Evolutionary conservation across 2,113 vertebrate genomes (phyloP), one percentile per base, ranked within the genome.

Genomic region (Hippocampus barbouri): DNA sequence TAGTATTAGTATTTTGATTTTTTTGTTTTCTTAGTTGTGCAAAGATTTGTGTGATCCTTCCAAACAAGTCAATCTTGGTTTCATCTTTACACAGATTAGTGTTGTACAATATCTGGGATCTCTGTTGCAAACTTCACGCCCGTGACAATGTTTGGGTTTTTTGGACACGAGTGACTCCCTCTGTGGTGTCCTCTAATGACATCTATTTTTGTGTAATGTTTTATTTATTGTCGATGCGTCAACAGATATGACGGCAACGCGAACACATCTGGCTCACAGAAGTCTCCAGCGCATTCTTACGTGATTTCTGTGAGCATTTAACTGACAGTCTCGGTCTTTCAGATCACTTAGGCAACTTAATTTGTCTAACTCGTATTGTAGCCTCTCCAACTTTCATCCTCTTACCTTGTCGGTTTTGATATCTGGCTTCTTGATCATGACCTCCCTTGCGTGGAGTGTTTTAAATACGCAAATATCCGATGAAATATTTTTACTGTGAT

Each of bases 401-500:
- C 38, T 63, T 40, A 21, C 20, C 9, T 41, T 64, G 25, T 60
- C 14, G 5, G 57, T 30, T 60, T 16, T 6, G 14, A 60, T 60
- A 34, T 61, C 20, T 18, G 11, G 9, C 62, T 64, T 64, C 38
- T 41, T 40, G 34, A 63, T 63, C 38, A 41, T 64, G 47, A 11
- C 7, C 27, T 41, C 34, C 12, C 5, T 41, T 79, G n/a, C 12
- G 56, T 15, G 3, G 56, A 59, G 56, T 73, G 21, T 56, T 40
- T 34, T 25, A 62, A 56, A 74, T 64, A 57, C 64, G 45, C 53
- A 61, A 10, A 73, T 34, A 43, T 21, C 34, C 69, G 23, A 2
- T 10, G 25, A 65, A 69, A 14, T 75, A 75, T 12, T 70, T 57
- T 4, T 70, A 61, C 69, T 69, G 10, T 11, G 30, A 38, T 57